Evolutionary conservation across 2,797 vertebrate species (phyloP), one percentile per base, ranked within the genome.

Genomic region (Xerus rutilus): DNA sequence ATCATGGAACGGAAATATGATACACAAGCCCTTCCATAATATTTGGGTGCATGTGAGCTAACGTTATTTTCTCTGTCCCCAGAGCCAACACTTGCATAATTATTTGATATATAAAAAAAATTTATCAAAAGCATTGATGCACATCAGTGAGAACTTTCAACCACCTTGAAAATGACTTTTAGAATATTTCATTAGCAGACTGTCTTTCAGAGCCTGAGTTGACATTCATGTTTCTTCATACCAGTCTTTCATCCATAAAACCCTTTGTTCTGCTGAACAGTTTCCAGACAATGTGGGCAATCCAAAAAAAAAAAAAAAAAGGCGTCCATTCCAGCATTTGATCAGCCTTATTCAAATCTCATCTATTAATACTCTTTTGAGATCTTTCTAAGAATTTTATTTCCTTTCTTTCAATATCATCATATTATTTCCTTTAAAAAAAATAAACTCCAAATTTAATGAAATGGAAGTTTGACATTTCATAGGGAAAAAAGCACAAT

Each of bases 161-260:
- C 98, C 98, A 98, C 98, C 98, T 98, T 98, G 98, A 98, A 99
- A 98, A 98, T 99, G 98, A 98, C 98, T 98, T 99, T 98, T 98
- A 98, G 98, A 98, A 98, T 98, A 98, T 99, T 98, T 99, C 98
- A 99, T 99, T 99, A 99, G 98, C 98, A 98, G 98, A 98, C 98
- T 98, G 98, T 98, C 98, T 98, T 98, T 98, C 98, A 97, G 97
- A 98, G 98, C 95, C 98, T 96, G 97, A 97, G 98, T 97, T 99
- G 98, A 98, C 98, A 98, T 98, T 98, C 98, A 97, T 97, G 98
- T 98, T 98, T 98, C 98, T 98, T 98, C 98, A 98, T 97, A 98
- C 97, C 95, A 97, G 97, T 97, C 98, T 99, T 98, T 98, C 98
- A 98, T 98, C 98, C 98, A 98, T 98, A 98, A 98, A 98, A 98